Conservation (phyloP, 2,888 invertebrate genomes). For the Thymelicus lineola region DNA sequence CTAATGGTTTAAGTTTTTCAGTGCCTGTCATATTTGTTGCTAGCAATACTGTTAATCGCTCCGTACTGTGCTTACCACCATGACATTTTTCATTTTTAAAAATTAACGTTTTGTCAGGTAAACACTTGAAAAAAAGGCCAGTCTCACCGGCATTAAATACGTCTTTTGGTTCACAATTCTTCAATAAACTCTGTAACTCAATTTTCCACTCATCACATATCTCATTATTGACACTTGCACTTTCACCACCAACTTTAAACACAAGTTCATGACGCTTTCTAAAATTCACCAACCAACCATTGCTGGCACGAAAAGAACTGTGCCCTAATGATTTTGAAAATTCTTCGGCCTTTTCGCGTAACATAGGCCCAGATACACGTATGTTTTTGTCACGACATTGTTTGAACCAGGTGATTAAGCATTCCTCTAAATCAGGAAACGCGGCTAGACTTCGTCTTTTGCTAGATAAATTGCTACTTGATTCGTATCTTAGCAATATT, state of each 20-base stretch:
- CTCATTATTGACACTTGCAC: slow-evolving; percentile 1
- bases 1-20: slow-evolving; percentile 43
- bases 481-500: no score
- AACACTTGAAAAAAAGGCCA: slow-evolving; percentile 18
- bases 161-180: slow-evolving; percentile 1
- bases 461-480: no score
- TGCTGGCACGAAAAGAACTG: slow-evolving; percentile 1
- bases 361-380: no score
- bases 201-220: slow-evolving; percentile 1
- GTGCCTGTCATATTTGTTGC: slow-evolving; percentile 43
- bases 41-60: slow-evolving; percentile 43
- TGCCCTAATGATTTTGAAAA: no score
- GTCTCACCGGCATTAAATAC: slow-evolving; percentile 10
- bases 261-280: slow-evolving; percentile 10
- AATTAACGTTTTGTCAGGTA: slow-evolving; percentile 38
- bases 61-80: slow-evolving; percentile 45
- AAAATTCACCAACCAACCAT: slow-evolving; percentile 13
- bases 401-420: no score
- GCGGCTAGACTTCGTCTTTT: no score
- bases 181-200: not conserved
- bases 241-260: slow-evolving; percentile 6
- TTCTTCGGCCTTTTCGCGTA: no score
- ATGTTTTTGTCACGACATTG: no score
- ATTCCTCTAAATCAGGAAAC: no score
- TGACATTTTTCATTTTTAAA: slow-evolving; percentile 44